Evolutionary conservation across 2,888 invertebrate genomes (phyloP).

Genomic region (Charanyca ferruginea): DNA sequence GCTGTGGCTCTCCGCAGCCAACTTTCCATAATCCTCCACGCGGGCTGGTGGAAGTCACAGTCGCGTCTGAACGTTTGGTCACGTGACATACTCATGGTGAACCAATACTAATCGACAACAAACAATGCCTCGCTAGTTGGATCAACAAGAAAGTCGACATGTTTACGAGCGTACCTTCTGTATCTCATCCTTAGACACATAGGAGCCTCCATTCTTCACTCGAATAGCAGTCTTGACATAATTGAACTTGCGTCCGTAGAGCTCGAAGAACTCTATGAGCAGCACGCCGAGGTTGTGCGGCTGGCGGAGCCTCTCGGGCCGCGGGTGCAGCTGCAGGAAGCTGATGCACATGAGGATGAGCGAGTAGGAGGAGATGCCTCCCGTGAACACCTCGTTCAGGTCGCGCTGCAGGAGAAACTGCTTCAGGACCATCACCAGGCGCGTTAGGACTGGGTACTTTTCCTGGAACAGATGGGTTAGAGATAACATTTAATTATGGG

Average conservation of each 20-base stretch:
- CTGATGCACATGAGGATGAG: slow-evolving; percentile 99
- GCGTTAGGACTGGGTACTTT: slow-evolving; percentile 97
- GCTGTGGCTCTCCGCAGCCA: too few relatives aligned
- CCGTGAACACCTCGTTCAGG: slow-evolving; percentile 99
- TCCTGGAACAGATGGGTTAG: slow-evolving; percentile 78
- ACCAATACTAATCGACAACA: too few relatives aligned
- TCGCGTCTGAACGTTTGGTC: too few relatives aligned
- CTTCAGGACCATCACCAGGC: slow-evolving; percentile 99
- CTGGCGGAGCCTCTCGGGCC: slow-evolving; percentile 93
- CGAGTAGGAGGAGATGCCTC: slow-evolving; percentile 99
- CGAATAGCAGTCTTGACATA: slow-evolving; percentile 98
- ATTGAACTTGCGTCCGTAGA: slow-evolving; percentile 99
- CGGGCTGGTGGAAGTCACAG: too few relatives aligned
- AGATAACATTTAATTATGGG: neutral
- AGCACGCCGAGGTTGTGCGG: slow-evolving; percentile 97
- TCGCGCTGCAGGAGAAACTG: slow-evolving; percentile 99
- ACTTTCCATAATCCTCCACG: too few relatives aligned
- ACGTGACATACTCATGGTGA: too few relatives aligned
- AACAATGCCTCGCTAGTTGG: too few relatives aligned
- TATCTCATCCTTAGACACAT: slow-evolving; percentile 98
- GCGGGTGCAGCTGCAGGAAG: slow-evolving; percentile 98
- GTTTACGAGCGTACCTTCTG: slow-evolving; percentile 88
- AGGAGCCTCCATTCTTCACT: slow-evolving; percentile 97
- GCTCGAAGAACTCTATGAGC: slow-evolving; percentile 98
- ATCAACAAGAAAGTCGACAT: too few relatives aligned